These are phyloP conservation scores for Drosophila lacteicornis DNA, from an alignment of 1,140 invertebrate species.

Conservation along the genomic window DNA sequence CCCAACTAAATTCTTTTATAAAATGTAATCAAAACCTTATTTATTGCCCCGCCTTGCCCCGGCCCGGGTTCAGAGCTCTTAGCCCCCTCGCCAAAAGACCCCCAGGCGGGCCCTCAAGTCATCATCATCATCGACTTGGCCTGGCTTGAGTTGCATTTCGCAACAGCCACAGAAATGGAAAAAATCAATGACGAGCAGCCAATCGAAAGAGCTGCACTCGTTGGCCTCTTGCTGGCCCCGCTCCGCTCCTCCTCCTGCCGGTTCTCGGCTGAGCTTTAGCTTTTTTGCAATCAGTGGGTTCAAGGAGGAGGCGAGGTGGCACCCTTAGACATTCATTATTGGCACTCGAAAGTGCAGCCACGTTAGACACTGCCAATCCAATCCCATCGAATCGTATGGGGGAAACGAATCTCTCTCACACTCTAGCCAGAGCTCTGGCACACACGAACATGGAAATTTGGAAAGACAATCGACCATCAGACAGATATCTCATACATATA, in stretches of 20 bases:
- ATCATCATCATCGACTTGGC: conserved; percentile 58
- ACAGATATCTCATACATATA: conserved; percentile 33
- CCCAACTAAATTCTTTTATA: conserved; percentile 83
- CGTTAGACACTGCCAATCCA: conserved; percentile 57
- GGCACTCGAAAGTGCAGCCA: conserved; percentile 77
- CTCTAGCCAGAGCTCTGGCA: conserved; percentile 5
- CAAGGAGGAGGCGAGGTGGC: conserved; percentile 20
- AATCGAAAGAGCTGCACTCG: conserved; percentile 75
- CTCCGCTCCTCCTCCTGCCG: background rate
- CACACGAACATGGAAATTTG: conserved; percentile 59
- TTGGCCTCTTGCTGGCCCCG: conserved; percentile 33
- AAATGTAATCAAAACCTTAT: conserved; percentile 85
- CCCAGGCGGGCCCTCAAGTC: conserved; percentile 66
- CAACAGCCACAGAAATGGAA: conserved; percentile 57
- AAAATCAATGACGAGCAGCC: conserved; percentile 76
- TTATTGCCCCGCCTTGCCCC: conserved; percentile 55
- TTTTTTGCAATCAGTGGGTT: conserved; percentile 51
- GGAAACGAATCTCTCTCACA: conserved; percentile 3
- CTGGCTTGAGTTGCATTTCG: conserved; percentile 79
- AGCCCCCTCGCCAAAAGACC: conserved; percentile 2
- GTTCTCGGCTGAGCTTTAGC: conserved; percentile 32
- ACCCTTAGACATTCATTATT: conserved; percentile 81
- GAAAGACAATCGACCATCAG: conserved; percentile 60
- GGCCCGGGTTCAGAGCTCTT: background rate
- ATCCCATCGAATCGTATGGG: conserved; percentile 16